Evolutionary conservation across 1,140 invertebrate species (phyloP).

Genomic region (Lamellibrachia luymesi): DNA sequence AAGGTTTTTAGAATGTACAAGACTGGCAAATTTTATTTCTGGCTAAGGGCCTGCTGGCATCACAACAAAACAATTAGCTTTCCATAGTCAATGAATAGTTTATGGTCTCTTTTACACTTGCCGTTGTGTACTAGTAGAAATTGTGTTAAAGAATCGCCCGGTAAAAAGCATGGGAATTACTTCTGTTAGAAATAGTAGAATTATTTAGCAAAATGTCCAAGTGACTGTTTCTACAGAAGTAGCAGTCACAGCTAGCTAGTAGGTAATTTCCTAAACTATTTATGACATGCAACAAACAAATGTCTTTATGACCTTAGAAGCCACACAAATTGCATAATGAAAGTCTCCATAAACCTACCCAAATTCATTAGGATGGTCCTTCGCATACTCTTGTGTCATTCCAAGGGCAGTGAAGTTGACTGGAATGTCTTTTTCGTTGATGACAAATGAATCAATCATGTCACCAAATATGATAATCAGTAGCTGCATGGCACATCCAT

Average conservation of each 20-base stretch:
- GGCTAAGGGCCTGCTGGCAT: too few species aligned
- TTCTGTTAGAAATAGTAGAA: neutral
- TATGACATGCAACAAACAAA: neutral
- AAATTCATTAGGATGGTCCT: too few species aligned
- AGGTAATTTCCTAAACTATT: neutral
- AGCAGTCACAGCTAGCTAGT: neutral
- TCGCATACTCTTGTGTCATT: neutral
- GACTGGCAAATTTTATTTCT: too few species aligned
- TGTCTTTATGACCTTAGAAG: too few species aligned
- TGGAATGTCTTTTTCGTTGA: neutral
- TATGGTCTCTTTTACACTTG: neutral
- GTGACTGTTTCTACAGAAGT: neutral
- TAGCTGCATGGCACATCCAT: conserved; percentile 47
- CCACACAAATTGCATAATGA: neutral
- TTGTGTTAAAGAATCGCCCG: neutral
- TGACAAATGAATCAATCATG: conserved; percentile 51
- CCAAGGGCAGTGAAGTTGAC: neutral
- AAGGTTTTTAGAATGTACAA: too few species aligned
- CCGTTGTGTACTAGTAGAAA: neutral
- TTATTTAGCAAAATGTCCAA: neutral
- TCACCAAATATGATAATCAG: conserved; percentile 56
- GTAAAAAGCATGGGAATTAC: neutral
- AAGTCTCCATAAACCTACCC: neutral
- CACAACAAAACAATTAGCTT: too few species aligned
- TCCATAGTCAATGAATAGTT: too few species aligned